Evolutionary conservation across 2,888 invertebrate genomes (phyloP).

Genomic region (Synanthedon myopaeformis): DNA sequence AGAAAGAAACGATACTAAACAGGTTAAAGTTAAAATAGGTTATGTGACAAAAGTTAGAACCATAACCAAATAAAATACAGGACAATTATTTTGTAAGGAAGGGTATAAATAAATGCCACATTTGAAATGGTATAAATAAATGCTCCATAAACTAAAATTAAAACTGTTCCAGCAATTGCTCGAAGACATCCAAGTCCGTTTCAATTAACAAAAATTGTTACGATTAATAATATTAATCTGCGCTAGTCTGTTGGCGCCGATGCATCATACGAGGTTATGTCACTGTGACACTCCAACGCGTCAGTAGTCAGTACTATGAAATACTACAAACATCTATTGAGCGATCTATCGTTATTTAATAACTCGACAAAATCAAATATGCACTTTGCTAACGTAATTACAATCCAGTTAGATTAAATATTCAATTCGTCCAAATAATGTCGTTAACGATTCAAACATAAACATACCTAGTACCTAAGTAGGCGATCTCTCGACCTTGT

Average conservation of each 20-base stretch:
- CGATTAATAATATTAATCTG: constrained; percentile 42
- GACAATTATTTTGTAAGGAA: background rate
- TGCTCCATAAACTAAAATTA: constrained; percentile 44
- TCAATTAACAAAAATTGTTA: constrained; percentile 53
- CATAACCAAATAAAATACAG: no score
- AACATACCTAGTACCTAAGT: constrained; percentile 10
- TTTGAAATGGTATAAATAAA: constrained; percentile 25
- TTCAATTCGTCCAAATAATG: background rate
- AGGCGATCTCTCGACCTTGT: constrained; percentile 27
- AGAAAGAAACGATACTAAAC: no score
- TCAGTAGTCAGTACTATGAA: constrained; percentile 6
- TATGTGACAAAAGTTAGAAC: no score
- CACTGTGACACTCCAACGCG: constrained; percentile 6
- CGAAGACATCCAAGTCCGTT: constrained; percentile 37
- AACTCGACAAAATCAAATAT: background rate
- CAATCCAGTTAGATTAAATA: background rate
- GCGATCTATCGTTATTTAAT: background rate
- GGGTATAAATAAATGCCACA: background rate
- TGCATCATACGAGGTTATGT: constrained; percentile 13
- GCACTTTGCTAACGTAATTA: background rate
- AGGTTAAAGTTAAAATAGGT: no score
- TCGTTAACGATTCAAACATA: background rate
- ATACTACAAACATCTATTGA: background rate
- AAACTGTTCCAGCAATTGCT: constrained; percentile 32
- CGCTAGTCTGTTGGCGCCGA: constrained; percentile 40